Base-by-base conservation (phyloP, 2,888 invertebrate genomes). In the Neoscelio sp. region DNA sequence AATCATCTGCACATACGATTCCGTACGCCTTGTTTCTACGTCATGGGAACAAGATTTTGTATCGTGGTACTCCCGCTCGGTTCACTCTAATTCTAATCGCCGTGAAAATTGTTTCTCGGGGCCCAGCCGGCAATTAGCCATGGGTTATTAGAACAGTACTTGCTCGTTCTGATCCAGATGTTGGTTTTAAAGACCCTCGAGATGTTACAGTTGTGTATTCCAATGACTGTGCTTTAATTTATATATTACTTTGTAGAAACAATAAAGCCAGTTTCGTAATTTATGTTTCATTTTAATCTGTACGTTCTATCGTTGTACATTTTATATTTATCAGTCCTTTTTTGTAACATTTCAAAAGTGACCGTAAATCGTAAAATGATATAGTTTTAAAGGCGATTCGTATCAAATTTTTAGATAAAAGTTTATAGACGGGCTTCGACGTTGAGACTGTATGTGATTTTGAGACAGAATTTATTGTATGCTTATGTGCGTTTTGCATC, bases 61-160 rank as follows among this genome's bases (percentile, higher is more conserved):
- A 13, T 28, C 73, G 56, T 33, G 8, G 35, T 18, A 56, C 46
- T 18, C 44, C 17, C 80, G 76, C 67, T 50, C 62, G 74, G 75
- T 50, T 81, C 85, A 87, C 83, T 86, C 87, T 86, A 86, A 87
- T 89, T 90, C 85, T 87, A 88, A 90, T 90, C 86, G 76, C 86
- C 90, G 87, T 90, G 88, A 89, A 90, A 90, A 90, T 88, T 85
- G 87, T 85, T 85, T 85, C 80, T 78, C 82, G 65, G 70, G 68
- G 40, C 74, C 58, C 68, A 35, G 54, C 62, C 60, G 52, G 48
- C 73, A 82, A 88, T 89, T 87, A 79, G 86, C 73, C 82, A 87
- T 80, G 87, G 85, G 52, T 84, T 87, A 89, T 89, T 86, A 86
- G 82, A 65, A 20, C 48, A n/a, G 26, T 58, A 60, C 58, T 75